Conservation (phyloP, 2,888 invertebrate species). For the Pelosia muscerda region DNA sequence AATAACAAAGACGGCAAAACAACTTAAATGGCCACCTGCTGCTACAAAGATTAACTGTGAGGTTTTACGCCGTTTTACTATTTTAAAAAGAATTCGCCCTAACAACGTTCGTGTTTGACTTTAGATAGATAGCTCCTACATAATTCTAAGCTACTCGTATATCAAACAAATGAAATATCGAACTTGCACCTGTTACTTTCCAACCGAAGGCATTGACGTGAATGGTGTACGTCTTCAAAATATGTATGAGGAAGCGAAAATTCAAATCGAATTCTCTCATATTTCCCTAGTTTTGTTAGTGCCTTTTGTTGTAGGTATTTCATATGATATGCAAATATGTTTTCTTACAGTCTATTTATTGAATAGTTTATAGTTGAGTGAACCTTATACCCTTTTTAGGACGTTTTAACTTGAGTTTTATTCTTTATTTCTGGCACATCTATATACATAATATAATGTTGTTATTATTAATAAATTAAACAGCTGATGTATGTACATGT, state of each 20-base stretch:
- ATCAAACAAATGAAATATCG: conserved; percentile 41
- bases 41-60: conserved; percentile 29
- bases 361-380: neutral
- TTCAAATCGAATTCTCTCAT: conserved; percentile 18
- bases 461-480: too few species aligned
- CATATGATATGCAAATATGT: conserved; percentile 10
- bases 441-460: too few species aligned
- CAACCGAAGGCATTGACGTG: conserved; percentile 21
- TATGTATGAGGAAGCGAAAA: conserved; percentile 36
- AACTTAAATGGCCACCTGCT: conserved; percentile 40
- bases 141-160: conserved; percentile 8
- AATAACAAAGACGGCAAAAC: conserved; percentile 35
- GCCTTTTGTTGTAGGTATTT: conserved; percentile 7
- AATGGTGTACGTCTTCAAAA: conserved; percentile 23
- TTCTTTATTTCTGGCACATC: too few species aligned
- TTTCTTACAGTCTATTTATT: neutral
- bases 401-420: too few species aligned
- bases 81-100: conserved; percentile 14
- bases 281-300: conserved; percentile 16
- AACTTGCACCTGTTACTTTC: conserved; percentile 47
- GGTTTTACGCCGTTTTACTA: conserved; percentile 9
- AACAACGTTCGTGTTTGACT: neutral
- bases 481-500: too few species aligned
- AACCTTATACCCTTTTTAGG: neutral
- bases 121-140: neutral